Conservation (phyloP, 2,113 vertebrate genomes). For the Amblyornis subalaris region DNA sequence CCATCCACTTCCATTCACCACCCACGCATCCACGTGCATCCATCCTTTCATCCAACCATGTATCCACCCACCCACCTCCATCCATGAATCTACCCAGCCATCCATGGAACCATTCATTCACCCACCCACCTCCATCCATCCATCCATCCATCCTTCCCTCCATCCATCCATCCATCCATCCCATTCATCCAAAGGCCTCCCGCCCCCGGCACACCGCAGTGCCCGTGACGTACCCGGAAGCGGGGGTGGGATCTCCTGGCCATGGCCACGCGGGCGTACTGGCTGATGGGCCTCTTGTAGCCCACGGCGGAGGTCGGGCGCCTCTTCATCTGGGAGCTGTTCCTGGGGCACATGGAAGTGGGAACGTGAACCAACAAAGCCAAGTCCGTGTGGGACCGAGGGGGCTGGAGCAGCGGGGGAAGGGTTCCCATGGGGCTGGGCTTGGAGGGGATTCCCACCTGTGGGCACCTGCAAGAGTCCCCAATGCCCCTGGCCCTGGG, state of each 20-base stretch:
- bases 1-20: no score
- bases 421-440: background rate
- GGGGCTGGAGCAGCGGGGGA: accelerated
- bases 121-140: no score
- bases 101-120: background rate
- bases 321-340: constrained; percentile 79
- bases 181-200: background rate
- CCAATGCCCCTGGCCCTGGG: accelerated
- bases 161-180: background rate
- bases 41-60: no score
- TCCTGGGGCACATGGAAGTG: background rate
- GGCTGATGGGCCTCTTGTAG: constrained; percentile 94
- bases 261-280: constrained; percentile 90
- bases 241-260: constrained; percentile 84
- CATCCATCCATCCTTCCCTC: background rate
- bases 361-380: background rate
- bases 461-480: accelerated
- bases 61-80: no score
- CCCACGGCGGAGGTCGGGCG: constrained; percentile 88
- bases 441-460: background rate
- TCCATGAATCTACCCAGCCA: no score
- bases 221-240: constrained; percentile 79
- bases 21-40: background rate
- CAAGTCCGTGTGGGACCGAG: accelerated
- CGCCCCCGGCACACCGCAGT: accelerated